Evolutionary conservation across 2,113 vertebrate genomes (phyloP).

Genomic region (Sciurus niger): DNA sequence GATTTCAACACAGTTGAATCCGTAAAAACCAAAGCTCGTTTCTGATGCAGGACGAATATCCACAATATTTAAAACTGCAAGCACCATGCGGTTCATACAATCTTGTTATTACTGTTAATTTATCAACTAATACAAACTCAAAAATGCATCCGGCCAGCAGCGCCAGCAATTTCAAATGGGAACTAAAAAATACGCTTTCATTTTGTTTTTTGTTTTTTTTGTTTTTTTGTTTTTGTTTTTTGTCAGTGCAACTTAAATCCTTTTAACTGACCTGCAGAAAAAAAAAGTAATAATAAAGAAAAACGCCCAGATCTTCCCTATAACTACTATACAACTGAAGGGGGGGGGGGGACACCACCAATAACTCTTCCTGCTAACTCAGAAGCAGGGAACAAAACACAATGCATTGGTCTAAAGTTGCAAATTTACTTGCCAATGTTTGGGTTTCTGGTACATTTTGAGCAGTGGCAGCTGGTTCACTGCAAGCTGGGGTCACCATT

Average conservation of each 20-base stretch:
- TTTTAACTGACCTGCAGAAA: constrained; percentile 99
- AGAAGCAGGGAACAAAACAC: constrained; percentile 87
- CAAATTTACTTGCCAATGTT: constrained; percentile 74
- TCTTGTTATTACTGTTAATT: constrained; percentile 98
- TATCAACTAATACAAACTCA: constrained; percentile 98
- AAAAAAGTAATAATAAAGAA: constrained; percentile 90
- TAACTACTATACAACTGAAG: constrained; percentile 88
- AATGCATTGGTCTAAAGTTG: constrained; percentile 86
- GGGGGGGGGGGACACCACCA: constrained; percentile 41
- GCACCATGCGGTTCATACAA: constrained; percentile 99
- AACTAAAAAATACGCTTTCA: constrained; percentile 96
- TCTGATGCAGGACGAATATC: constrained; percentile 98
- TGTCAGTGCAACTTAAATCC: constrained; percentile 96
- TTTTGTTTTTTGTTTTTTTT: constrained; percentile 86
- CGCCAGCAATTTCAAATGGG: constrained; percentile 97
- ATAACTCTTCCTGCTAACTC: constrained; percentile 82
- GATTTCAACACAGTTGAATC: constrained; percentile 99
- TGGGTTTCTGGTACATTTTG: constrained; percentile 79
- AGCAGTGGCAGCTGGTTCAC: constrained; percentile 74
- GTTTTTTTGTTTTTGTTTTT: constrained; percentile 85
- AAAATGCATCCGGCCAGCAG: constrained; percentile 99
- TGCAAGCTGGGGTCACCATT: constrained; percentile 57
- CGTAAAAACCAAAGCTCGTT: constrained; percentile 96
- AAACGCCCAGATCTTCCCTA: constrained; percentile 90
- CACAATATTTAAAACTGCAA: constrained; percentile 99